Evolutionary conservation across 2,113 vertebrate genomes (phyloP), one percentile per base, ranked within the genome.

Genomic region (Bos javanicus): DNA sequence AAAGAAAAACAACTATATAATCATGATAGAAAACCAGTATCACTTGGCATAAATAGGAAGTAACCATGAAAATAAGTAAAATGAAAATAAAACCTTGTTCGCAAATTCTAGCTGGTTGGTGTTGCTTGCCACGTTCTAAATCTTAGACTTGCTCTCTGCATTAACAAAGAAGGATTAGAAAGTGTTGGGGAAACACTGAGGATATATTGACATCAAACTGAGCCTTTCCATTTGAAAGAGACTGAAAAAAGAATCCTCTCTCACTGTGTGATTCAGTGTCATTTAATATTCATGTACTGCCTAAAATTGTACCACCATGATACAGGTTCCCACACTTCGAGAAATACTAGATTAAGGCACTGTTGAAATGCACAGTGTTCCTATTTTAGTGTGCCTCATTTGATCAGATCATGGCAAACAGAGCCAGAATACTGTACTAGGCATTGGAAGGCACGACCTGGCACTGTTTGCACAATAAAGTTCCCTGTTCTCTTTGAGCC

Each of bases 121-220:
- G 88, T 76, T 76, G 56, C 67, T 28, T 96, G 74, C 17, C 86
- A 88, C 88, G 46, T 46, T 90, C 48, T 95, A 93, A 95, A 92
- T 82, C 56, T 92, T 81, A 94, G 39, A 26, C 19, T 76, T 52
- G 23, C 15, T 62, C 57, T 95, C n/a, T 93, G 3, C 56, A 39
- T 90, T 91, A 50, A 80, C 80, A 91, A 94, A 89, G 52, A 26
- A 46, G 87, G 10, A 84, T 60, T 48, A 87, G 60, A 81, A 81
- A 82, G 36, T 84, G 46, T 43, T 91, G 11, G 26, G 60, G 59
- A 87, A n/a, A 56, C 52, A 64, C 56, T 46, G 64, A 80, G 26
- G 54, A 88, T 26, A 59, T 43, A 39, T 17, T 59, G 64, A 21
- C 59, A 93, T 10, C 62, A 89, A 82, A 67, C 5, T 19, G 17